Evolutionary conservation across 1,140 invertebrate genomes (phyloP), one percentile per base, ranked within the genome.

Genomic region (Drosophila virilis): DNA sequence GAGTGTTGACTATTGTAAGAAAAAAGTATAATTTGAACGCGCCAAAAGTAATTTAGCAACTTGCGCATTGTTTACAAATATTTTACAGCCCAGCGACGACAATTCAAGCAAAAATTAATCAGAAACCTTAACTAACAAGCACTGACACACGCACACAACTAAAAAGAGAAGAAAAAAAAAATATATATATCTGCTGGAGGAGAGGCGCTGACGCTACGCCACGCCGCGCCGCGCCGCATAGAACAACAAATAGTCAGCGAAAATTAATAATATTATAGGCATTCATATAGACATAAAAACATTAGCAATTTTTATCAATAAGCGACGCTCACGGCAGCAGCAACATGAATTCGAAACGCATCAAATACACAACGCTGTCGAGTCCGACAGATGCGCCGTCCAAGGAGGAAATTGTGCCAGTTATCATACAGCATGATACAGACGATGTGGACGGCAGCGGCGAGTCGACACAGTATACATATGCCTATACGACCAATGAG

Each of bases 261-360:
- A 4, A 6, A 17, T 37, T 35, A 33, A 32, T 9, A 12, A 32
- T 50, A 50, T 4, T 4, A 32, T 15, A 48, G 10, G 10, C 33
- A 43, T 10, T 54, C 12, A 13, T 61, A 57, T 28, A 55, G 13
- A n/a, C 32, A 46, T 46, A 32, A 0, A 50, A 28, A 3, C 5
- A 28, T 4, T 5, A 28, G 22, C 5, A 28, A 28, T 5, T 28
- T 17, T 15, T 43, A 42, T 9, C 22, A 38, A 50, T 5, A 28
- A 33, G 32, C n/a, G 8, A 32, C 8, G 2, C 35, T 37, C 35
- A 8, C 22, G 22, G 3, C 3, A 28, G 35, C 15, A 22, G 2
- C 8, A 13, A 90, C 75, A 92, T 92, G 91, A 91, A 91, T 32
- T 64, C 81, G 40, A 92, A 91, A 38, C 88, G 90, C 38, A 55